phyloP scores from a whole-genome alignment of 2,888 invertebrate genomes.

The Dorcus hopei region DNA sequence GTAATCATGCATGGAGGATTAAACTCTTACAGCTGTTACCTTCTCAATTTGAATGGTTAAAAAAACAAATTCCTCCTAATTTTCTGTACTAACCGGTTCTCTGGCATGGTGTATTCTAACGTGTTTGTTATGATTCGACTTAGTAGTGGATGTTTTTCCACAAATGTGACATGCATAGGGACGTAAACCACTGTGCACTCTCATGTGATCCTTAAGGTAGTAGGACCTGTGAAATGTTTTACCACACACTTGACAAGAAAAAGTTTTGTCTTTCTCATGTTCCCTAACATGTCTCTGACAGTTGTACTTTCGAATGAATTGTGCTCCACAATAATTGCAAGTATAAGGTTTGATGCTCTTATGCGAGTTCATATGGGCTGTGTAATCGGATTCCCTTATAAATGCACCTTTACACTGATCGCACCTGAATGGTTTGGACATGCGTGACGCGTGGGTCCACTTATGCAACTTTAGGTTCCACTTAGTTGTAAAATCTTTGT shows the following conservation, averaged over 20 bases:
- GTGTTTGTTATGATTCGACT: conserved; percentile 89
- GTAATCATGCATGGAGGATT: too few species aligned
- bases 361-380: conserved; percentile 83
- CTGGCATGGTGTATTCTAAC: conserved; percentile 85
- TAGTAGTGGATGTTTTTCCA: conserved; percentile 84
- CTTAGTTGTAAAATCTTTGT: conserved; percentile 81
- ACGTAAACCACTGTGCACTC: conserved; percentile 77
- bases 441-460: conserved; percentile 83
- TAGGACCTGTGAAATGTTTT: conserved; percentile 80
- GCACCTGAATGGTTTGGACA: conserved; percentile 83
- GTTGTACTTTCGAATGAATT: conserved; percentile 85
- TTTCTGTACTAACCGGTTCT: conserved; percentile 82
- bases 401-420: conserved; percentile 80
- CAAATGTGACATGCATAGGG: conserved; percentile 85
- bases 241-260: conserved; percentile 62
- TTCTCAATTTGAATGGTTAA: too few species aligned
- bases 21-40: too few species aligned
- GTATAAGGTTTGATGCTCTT: conserved; percentile 80
- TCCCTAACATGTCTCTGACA: conserved; percentile 82
- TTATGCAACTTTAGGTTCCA: conserved; percentile 88
- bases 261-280: conserved; percentile 64
- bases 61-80: conserved; percentile 45
- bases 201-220: conserved; percentile 82
- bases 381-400: conserved; percentile 74
- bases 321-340: conserved; percentile 86